Percentiles rank a stretch among this genome's conserved stretches.
Evolutionary conservation across 2,888 invertebrate species (phyloP).

Genomic region (Stenchaetothrips biformis): DNA sequence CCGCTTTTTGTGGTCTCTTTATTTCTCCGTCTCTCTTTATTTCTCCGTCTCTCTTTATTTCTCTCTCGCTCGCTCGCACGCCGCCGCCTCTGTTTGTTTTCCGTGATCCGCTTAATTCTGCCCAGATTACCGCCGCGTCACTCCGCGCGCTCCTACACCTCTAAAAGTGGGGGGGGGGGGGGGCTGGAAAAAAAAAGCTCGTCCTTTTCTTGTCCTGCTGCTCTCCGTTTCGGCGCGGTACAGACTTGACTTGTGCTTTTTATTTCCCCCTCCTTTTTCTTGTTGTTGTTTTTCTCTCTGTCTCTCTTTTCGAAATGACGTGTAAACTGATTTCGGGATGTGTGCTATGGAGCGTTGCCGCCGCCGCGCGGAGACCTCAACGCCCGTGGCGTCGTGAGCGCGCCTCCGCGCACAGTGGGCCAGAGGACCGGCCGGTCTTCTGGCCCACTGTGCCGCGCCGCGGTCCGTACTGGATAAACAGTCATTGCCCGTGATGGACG

Average conservation of each 20-base stretch:
- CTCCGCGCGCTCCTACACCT: background rate
- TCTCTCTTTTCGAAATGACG: conserved; percentile 3
- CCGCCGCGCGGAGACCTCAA: background rate
- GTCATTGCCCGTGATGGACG: conserved; percentile 17
- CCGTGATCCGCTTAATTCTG: conserved; percentile 5
- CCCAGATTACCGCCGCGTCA: background rate
- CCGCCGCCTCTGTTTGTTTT: conserved; percentile 13
- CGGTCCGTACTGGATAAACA: conserved; percentile 4
- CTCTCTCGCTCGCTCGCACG: background rate
- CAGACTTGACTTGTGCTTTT: background rate
- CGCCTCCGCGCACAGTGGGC: background rate
- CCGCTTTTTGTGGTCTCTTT: background rate
- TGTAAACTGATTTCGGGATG: background rate
- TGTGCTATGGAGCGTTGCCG: background rate
- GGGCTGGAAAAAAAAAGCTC: no score
- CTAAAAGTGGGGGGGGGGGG: no score
- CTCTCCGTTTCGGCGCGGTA: background rate
- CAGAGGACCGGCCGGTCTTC: background rate
- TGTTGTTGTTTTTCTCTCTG: background rate
- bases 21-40: background rate
- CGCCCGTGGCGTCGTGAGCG: conserved; percentile 1
- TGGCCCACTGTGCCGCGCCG: background rate
- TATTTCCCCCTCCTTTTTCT: background rate
- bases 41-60: background rate
- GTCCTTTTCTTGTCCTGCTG: no score